A percentile compares a stretch with the other conserved stretches of the same genome.
These are phyloP conservation scores for Pimpla rufipes DNA, from an alignment of 2,888 invertebrate genomes.

Conservation along the genomic window DNA sequence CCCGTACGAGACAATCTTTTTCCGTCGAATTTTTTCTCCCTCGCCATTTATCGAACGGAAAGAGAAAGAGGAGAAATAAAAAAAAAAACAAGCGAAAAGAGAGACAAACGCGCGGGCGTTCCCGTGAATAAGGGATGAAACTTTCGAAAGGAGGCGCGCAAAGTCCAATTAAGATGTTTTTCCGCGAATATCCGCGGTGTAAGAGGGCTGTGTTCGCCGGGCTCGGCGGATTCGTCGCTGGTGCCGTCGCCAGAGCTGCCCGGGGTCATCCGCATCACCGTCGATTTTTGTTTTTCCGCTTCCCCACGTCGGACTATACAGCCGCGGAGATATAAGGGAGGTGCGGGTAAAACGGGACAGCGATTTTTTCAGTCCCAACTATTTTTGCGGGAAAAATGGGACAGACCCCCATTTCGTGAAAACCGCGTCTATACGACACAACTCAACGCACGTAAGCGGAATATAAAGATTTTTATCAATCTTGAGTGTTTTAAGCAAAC, in stretches of 20 bases:
- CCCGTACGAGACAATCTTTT: conserved; percentile 2
- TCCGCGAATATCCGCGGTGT: conserved; percentile 30
- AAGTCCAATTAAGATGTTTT: conserved; percentile 83
- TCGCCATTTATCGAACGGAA: neutral
- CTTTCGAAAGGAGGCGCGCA: conserved; percentile 54
- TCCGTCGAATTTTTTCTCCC: neutral
- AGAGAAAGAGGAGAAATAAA: neutral
- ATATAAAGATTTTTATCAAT: too few relatives aligned
- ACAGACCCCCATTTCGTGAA: too few relatives aligned
- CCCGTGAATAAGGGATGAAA: conserved; percentile 16
- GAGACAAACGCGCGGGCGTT: neutral
- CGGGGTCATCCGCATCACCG: too few relatives aligned
- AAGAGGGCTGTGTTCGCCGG: conserved; percentile 16
- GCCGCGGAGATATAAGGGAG: too few relatives aligned
- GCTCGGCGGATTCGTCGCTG: neutral
- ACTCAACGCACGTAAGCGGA: too few relatives aligned
- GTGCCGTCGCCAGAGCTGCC: neutral
- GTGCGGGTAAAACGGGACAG: too few relatives aligned
- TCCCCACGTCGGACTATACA: too few relatives aligned
- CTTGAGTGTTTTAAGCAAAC: too few relatives aligned
- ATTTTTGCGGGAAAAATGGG: too few relatives aligned
- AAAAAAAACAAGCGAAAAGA: neutral
- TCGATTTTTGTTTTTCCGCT: too few relatives aligned
- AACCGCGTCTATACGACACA: too few relatives aligned
- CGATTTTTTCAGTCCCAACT: too few relatives aligned